A percentile compares a stretch with the other conserved stretches of the same genome.
Evolutionary conservation across 30 jellyfish, hydroid and myxozoan genomes (phyloP).

Genomic region (Chrysaora quinquecirrha): DNA sequence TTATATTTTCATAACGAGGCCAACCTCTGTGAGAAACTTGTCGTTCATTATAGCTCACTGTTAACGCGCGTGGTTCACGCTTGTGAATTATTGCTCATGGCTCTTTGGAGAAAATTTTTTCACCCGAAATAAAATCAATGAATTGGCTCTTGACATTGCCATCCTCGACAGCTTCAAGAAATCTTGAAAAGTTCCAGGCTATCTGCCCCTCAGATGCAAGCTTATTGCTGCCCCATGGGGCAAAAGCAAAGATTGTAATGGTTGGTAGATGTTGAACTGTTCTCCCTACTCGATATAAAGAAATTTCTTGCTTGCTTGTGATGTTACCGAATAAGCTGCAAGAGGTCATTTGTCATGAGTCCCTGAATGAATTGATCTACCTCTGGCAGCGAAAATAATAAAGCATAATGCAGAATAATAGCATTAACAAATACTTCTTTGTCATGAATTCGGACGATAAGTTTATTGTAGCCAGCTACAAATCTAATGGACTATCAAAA

Average conservation of each 20-base stretch:
- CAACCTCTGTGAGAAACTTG: too few species aligned
- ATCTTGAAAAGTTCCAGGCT: slow-evolving; percentile 11
- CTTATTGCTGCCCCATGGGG: slow-evolving; percentile 31
- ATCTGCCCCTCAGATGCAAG: not conserved
- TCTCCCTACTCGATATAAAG: slow-evolving; percentile 1
- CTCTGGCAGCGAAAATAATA: slow-evolving; percentile 36
- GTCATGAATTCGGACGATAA: not conserved
- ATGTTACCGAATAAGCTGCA: slow-evolving; percentile 12
- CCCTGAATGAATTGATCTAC: slow-evolving; percentile 23
- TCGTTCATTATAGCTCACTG: too few species aligned
- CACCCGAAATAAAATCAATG: not conserved
- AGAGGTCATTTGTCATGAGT: slow-evolving; percentile 15
- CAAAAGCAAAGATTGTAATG: not conserved
- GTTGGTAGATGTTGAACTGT: slow-evolving; percentile 8
- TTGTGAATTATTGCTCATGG: too few species aligned
- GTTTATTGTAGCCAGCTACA: slow-evolving; percentile 11
- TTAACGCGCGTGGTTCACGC: too few species aligned
- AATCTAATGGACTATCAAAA: slow-evolving; percentile 10
- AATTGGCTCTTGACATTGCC: slow-evolving; percentile 10
- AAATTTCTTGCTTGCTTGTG: slow-evolving; percentile 4
- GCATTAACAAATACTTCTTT: slow-evolving; percentile 4
- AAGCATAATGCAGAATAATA: slow-evolving; percentile 8
- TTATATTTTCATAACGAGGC: too few species aligned
- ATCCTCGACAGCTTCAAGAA: slow-evolving; percentile 33
- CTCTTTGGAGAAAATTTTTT: too few species aligned